A percentile compares a stretch with the other conserved stretches of the same genome.
These are phyloP conservation scores for Ciconia boyciana DNA, from an alignment of 2,113 vertebrate genomes.

Conservation along the genomic window DNA sequence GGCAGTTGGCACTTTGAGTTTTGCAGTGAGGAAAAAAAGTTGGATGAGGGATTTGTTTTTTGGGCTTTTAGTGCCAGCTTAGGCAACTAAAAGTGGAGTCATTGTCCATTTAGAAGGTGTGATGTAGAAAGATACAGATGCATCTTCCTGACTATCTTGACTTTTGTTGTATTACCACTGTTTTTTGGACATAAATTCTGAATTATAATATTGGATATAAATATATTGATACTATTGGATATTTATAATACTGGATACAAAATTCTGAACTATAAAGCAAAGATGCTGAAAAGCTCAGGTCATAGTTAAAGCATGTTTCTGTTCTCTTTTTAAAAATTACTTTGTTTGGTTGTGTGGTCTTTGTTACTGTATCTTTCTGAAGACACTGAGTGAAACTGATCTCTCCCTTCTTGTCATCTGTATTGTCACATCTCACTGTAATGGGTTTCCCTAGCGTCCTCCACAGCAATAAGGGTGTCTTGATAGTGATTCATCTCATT, in stretches of 20 bases:
- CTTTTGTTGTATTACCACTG: neutral
- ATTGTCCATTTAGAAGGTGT: neutral
- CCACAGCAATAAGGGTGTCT: neutral
- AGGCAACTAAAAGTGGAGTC: neutral
- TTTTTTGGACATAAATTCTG: neutral
- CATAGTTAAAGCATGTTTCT: neutral
- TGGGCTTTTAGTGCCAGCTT: neutral
- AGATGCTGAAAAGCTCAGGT: neutral
- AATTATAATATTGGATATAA: neutral
- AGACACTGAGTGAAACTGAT: neutral
- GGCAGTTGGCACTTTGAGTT: neutral
- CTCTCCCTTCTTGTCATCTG: neutral
- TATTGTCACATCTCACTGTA: neutral
- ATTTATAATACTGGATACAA: neutral
- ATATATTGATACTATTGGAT: neutral
- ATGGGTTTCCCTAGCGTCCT: neutral
- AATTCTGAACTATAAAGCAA: neutral
- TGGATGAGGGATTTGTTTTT: neutral
- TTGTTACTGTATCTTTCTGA: neutral
- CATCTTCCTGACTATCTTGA: neutral
- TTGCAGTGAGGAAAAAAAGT: neutral
- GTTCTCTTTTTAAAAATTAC: neutral
- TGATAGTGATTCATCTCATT: fast-evolving
- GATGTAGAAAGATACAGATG: neutral
- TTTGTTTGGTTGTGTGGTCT: neutral